Percentiles rank a stretch among this genome's conserved stretches.
phyloP scores from a whole-genome alignment of 2,113 vertebrate species.

The Hemiscyllium ocellatum region DNA sequence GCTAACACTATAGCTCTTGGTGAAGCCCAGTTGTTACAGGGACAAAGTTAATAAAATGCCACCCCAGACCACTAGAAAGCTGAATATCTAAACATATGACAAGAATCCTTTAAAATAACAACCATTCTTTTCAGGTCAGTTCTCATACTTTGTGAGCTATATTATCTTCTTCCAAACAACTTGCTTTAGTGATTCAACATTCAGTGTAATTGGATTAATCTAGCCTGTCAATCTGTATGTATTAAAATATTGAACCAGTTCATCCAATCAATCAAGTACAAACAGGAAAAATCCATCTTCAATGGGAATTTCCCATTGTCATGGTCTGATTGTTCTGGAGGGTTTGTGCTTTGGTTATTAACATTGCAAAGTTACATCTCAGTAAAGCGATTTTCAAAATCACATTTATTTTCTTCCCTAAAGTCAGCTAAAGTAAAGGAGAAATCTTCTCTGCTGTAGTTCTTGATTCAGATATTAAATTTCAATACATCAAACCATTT shows the following conservation, averaged over 20 bases:
- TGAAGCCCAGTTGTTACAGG: neutral
- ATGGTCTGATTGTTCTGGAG: neutral
- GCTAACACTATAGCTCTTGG: neutral
- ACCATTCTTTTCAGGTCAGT: neutral
- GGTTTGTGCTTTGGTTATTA: neutral
- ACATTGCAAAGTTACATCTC: neutral
- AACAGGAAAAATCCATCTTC: neutral
- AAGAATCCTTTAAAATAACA: neutral
- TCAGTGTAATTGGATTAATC: neutral
- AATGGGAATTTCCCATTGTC: neutral
- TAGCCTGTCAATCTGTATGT: neutral
- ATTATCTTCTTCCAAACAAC: neutral
- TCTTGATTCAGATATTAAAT: neutral
- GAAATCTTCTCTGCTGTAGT: neutral
- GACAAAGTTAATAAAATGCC: neutral
- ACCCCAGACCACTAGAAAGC: neutral
- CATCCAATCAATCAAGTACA: neutral
- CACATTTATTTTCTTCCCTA: neutral
- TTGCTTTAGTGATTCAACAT: neutral
- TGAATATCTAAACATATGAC: neutral
- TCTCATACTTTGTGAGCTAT: neutral
- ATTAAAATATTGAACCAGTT: neutral
- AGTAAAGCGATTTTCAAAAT: neutral
- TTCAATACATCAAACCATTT: neutral
- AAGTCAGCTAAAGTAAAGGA: neutral